Percentiles rank a stretch among this genome's conserved stretches.
Evolutionary conservation across 2,888 invertebrate species (phyloP).

Genomic region (Apodemia zela): DNA sequence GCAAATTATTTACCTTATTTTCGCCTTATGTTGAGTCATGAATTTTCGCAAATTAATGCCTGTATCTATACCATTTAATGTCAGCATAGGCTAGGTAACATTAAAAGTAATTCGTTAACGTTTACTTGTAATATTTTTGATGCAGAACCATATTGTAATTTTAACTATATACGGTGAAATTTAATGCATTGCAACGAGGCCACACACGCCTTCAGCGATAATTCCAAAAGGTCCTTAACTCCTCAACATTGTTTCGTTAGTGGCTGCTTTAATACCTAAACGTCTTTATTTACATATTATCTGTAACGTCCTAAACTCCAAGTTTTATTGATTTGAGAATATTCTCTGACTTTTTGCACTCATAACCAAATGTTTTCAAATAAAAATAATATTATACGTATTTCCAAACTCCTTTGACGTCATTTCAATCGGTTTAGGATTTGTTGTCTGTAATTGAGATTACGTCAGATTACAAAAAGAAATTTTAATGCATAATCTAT

Average conservation of each 20-base stretch:
- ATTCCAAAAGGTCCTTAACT: slow-evolving; percentile 37
- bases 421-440: background rate
- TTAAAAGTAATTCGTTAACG: background rate
- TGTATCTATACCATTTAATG: too few relatives aligned
- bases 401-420: background rate
- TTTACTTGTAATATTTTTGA: background rate
- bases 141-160: slow-evolving; percentile 24
- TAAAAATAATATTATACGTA: slow-evolving; percentile 17
- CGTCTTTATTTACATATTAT: slow-evolving; percentile 47
- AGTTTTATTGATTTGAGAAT: slow-evolving; percentile 41
- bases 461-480: background rate
- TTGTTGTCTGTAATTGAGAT: background rate
- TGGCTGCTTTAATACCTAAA: slow-evolving; percentile 41
- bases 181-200: slow-evolving; percentile 34
- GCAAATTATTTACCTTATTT: too few relatives aligned
- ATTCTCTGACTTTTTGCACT: slow-evolving; percentile 28
- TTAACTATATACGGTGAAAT: slow-evolving; percentile 14
- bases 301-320: slow-evolving; percentile 41
- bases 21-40: too few relatives aligned
- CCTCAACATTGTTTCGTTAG: slow-evolving; percentile 43
- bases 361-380: slow-evolving; percentile 21
- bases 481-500: too few relatives aligned
- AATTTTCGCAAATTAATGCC: too few relatives aligned
- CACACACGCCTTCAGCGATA: slow-evolving; percentile 44
- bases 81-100: too few relatives aligned